Conservation (phyloP, 2,113 vertebrate genomes). For the Chaetops frenatus region DNA sequence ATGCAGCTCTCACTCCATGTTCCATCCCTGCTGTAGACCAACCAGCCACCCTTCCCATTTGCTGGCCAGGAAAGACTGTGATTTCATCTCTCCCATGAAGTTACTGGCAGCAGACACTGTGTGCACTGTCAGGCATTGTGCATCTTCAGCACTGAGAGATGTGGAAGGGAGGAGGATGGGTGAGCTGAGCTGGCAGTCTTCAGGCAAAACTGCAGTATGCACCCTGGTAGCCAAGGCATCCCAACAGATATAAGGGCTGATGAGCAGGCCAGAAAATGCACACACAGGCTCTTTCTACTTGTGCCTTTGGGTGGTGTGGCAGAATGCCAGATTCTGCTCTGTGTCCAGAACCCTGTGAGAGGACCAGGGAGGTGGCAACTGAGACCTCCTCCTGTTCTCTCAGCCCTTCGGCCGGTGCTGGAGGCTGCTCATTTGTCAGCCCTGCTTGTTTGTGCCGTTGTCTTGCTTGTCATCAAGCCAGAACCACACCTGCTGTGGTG, state of each 20-base stretch:
- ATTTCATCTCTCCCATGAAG: constrained; percentile 5
- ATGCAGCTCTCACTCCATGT: not conserved
- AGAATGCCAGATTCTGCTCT: not conserved
- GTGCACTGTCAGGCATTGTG: not conserved
- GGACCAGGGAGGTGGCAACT: not conserved
- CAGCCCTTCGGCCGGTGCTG: not conserved
- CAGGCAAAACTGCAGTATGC: not conserved
- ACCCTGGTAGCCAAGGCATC: not conserved
- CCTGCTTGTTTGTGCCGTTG: not conserved
- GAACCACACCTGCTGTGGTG: not conserved
- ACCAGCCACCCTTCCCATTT: not conserved
- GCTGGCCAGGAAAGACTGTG: not conserved
- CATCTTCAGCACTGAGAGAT: not conserved
- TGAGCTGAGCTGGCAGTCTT: constrained; percentile 3
- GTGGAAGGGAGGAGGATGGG: not conserved
- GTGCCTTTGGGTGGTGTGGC: not conserved
- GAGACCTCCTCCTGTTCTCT: not conserved
- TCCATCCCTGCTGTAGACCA: not conserved
- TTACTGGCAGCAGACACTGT: not conserved
- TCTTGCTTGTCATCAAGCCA: not conserved
- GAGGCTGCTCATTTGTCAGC: not conserved
- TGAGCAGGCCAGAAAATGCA: not conserved
- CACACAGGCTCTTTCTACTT: not conserved
- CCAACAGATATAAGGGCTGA: not conserved
- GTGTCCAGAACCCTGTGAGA: not conserved